Evolutionary conservation across 2,888 invertebrate species (phyloP), one percentile per base, ranked within the genome.

Genomic region (Theretra japonica): DNA sequence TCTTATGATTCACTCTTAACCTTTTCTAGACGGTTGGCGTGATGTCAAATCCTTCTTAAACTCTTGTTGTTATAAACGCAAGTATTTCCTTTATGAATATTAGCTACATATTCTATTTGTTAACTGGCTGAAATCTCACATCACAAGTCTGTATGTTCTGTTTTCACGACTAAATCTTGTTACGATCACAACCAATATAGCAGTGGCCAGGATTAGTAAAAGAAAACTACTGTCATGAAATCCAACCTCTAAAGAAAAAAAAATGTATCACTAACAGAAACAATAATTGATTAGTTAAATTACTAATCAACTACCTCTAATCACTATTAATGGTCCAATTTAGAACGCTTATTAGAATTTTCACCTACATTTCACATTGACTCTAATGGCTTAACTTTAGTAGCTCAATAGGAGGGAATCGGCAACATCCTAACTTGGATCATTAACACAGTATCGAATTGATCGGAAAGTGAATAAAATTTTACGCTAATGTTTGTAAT

Each of bases 21-120:
- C 58, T 58, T 58, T 57, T 57, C 57, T 57, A 23, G 23, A 58
- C 11, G 11, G 58, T 58, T 58, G 58, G 58, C 58, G 23, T 25
- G 58, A 58, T 58, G 58, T 58, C 58, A 58, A 58, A 58, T 58
- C 58, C 23, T 17, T 25, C 25, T 58, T 23, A 58, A n/a, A 58
- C 25, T 58, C 23, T 25, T 58, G 58, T 25, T 58, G 58, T 58
- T 58, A 17, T 17, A 17, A 53, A 53, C 53, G n/a, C 53, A 53
- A 53, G 6, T 53, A n/a, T 53, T 53, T 53, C n/a, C n/a, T 53
- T 58, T 58, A 58, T 17, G 17, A 58, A 23, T 53, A n/a, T 4
- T 5, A 28, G 4, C 19, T 58, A 25, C 25, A 25, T 17, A 17
- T 15, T 23, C 58, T 25, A 17, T 58, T 28, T 58, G 23, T 23